Percentiles rank a stretch among this genome's conserved stretches.
Conservation (phyloP, 1,140 invertebrate species). For the Probaryconus sp. region DNA sequence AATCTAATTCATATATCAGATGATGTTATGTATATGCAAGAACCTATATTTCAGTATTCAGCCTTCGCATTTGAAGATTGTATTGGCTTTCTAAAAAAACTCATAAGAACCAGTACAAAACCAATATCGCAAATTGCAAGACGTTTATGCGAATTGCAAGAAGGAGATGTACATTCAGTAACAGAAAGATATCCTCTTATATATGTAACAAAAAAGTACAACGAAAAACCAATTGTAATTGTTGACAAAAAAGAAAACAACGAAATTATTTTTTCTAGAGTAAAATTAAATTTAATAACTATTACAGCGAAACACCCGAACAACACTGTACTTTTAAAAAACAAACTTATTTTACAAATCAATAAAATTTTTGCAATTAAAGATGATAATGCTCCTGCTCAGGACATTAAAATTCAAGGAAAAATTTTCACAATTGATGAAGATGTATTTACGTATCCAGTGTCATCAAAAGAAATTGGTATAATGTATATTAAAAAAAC, state of each 20-base stretch:
- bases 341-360: background rate
- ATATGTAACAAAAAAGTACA: background rate
- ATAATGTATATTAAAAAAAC: background rate
- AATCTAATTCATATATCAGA: conserved; percentile 7
- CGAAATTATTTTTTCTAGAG: background rate
- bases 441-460: background rate
- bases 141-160: conserved; percentile 3
- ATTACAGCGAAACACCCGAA: background rate
- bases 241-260: background rate
- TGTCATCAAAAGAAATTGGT: conserved; percentile 2
- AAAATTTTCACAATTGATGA: background rate
- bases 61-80: conserved; percentile 16
- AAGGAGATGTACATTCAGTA: conserved; percentile 1
- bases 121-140: conserved; percentile 8
- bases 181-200: conserved; percentile 7
- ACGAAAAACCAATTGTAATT: background rate
- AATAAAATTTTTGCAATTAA: background rate
- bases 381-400: no score
- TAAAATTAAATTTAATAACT: background rate
- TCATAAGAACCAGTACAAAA: conserved; percentile 1
- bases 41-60: conserved; percentile 5
- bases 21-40: conserved; percentile 4
- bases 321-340: conserved; percentile 1
- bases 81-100: conserved; percentile 15
- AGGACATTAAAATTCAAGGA: conserved; percentile 5